Base-by-base conservation (phyloP, 2,888 invertebrate species). In the Allolobophora icterica region DNA sequence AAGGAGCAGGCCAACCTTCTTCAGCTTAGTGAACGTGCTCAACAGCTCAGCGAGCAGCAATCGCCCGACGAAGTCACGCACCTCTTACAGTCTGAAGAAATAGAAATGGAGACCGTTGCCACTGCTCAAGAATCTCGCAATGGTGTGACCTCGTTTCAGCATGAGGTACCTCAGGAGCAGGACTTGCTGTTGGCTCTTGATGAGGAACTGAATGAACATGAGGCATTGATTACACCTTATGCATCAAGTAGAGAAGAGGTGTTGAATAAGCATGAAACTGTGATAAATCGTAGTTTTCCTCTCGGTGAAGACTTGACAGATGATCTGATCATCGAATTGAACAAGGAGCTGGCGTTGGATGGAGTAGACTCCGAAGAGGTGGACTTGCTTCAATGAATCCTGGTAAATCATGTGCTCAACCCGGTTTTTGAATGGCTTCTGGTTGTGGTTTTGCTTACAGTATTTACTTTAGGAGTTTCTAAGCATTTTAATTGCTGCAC, bases 1-100 rank as follows among this genome's bases (percentile, higher is more conserved):
- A 93, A 93, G 90, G 94, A 94, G 90, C 93, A 94, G 52, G n/a
- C 90, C 45, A 91, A 90, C 38, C 33, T 90, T 84, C 19, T 89
- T 33, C n/a, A 52, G 45, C 91, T 91, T 24, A 71, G 30, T 4
- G 33, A 42, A 30, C 58, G 89, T 21, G 91, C 91, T 33, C 34
- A 71, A 17, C 38, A 35, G 21, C 34, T 91, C 34, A 45, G 21
- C 8, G 87, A 38, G 34, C 87, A 87, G n/a, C 87, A 87, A 21
- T 87, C 87, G 4, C 38, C 38, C 58, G 38, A 45, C 21, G 90
- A 90, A 71, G 45, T 52, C 3, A 58, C 71, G 2, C 71, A 19
- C 35, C 90, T 90, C 6, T 35, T 90, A 15, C 71, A 24, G 0
- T 19, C 90, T 34, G 71, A 90, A 38, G 90, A 58, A 33, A 90